Evolutionary conservation across 2,888 invertebrate genomes (phyloP).

Genomic region (Pseudococcus longispinus): DNA sequence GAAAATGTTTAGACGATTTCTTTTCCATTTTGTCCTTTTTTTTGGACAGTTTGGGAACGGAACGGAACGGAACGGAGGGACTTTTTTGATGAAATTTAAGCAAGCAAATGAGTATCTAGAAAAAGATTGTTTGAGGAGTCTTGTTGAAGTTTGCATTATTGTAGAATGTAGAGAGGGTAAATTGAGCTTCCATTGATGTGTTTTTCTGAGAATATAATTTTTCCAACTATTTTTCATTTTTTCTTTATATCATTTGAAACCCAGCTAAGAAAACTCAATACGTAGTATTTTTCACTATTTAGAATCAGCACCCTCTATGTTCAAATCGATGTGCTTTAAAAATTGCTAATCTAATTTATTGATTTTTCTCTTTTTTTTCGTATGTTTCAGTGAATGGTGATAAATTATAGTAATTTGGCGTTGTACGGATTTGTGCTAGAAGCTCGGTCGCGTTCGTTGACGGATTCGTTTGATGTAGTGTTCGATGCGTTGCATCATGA

Average conservation of each 20-base stretch:
- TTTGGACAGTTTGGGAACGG: not conserved
- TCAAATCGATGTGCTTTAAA: not conserved
- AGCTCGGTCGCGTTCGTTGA: not conserved
- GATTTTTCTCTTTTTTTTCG: not conserved
- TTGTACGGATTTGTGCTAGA: not conserved
- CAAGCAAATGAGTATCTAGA: not conserved
- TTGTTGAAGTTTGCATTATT: no score
- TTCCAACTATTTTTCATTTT: no score
- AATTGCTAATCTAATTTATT: not conserved
- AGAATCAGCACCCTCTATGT: slow-evolving; percentile 4
- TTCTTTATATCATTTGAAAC: not conserved
- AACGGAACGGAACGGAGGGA: not conserved
- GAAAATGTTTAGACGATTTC: no score
- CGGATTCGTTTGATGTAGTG: not conserved
- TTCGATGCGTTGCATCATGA: not conserved
- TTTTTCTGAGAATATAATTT: no score
- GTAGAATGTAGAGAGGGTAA: no score
- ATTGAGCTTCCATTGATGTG: no score
- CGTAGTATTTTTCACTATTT: not conserved
- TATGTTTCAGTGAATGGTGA: slow-evolving; percentile 51
- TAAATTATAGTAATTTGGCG: not conserved
- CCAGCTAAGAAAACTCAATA: not conserved
- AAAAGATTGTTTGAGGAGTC: no score
- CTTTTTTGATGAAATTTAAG: not conserved
- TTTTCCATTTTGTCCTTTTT: no score